A percentile compares a stretch with the other conserved stretches of the same genome.
phyloP scores from a whole-genome alignment of 2,797 vertebrate genomes.

The Epinephelus coioides region DNA sequence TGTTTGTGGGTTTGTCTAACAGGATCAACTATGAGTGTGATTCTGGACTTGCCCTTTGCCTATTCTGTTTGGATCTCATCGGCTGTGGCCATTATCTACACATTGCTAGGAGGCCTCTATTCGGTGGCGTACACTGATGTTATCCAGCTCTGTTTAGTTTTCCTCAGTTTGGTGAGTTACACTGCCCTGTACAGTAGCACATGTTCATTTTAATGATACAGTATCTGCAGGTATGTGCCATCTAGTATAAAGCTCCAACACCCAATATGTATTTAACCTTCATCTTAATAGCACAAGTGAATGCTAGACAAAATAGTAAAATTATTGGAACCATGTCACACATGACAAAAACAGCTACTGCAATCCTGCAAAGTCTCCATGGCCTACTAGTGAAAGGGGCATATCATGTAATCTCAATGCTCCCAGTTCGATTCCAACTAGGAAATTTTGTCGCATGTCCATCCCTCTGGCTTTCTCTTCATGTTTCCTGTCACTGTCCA shows the following conservation, averaged over 20 bases:
- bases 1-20: constrained; percentile 24
- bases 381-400: too few species aligned
- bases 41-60: constrained; percentile 80
- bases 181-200: not conserved
- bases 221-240: not conserved
- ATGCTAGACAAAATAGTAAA: too few species aligned
- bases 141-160: constrained; percentile 84
- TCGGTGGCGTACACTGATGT: constrained; percentile 82
- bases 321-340: too few species aligned
- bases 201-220: not conserved
- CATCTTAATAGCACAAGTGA: not conserved
- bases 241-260: not conserved
- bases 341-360: too few species aligned
- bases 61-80: constrained; percentile 80
- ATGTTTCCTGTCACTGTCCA: too few species aligned
- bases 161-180: constrained; percentile 82
- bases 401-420: too few species aligned
- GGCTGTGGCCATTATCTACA: constrained; percentile 83
- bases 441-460: too few species aligned
- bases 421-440: too few species aligned
- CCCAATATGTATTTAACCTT: not conserved
- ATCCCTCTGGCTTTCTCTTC: too few species aligned
- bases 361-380: too few species aligned
- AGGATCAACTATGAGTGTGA: constrained; percentile 86
- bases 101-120: constrained; percentile 87